Evolutionary conservation across 2,113 vertebrate genomes (phyloP).

Genomic region (Eleginops maclovinus): DNA sequence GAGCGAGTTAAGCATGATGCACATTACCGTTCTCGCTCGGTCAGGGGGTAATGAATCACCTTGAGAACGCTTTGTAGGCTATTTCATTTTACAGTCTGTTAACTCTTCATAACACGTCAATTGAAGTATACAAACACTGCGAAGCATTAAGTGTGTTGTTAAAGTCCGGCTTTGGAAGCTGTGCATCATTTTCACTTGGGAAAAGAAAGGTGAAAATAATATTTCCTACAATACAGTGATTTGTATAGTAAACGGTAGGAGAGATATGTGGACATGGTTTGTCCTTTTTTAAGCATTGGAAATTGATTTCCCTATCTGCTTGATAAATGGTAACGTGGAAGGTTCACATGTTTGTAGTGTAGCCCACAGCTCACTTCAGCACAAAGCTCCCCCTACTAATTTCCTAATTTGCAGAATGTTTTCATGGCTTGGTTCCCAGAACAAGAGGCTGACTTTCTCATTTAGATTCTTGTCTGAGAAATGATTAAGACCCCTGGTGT

Average conservation of each 20-base stretch:
- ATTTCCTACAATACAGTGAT: background rate
- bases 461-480: slow-evolving; percentile 42
- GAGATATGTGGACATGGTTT: background rate
- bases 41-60: slow-evolving; percentile 43
- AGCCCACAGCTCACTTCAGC: slow-evolving; percentile 26
- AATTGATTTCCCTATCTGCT: slow-evolving; percentile 23
- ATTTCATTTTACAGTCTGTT: slow-evolving; percentile 55
- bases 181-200: background rate
- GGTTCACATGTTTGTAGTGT: slow-evolving; percentile 17
- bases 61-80: slow-evolving; percentile 38
- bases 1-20: slow-evolving; percentile 36
- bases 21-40: slow-evolving; percentile 27
- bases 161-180: background rate
- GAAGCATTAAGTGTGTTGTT: slow-evolving; percentile 6
- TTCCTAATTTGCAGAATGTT: slow-evolving; percentile 44
- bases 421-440: slow-evolving; percentile 37
- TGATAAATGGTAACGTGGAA: slow-evolving; percentile 5
- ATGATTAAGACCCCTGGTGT: slow-evolving; percentile 49
- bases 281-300: slow-evolving; percentile 13
- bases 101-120: slow-evolving; percentile 37
- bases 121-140: slow-evolving; percentile 27
- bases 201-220: background rate
- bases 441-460: slow-evolving; percentile 36
- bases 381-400: slow-evolving; percentile 25
- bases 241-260: background rate